phyloP scores from a whole-genome alignment of 2,797 vertebrate species.

The Crax fasciolata region DNA sequence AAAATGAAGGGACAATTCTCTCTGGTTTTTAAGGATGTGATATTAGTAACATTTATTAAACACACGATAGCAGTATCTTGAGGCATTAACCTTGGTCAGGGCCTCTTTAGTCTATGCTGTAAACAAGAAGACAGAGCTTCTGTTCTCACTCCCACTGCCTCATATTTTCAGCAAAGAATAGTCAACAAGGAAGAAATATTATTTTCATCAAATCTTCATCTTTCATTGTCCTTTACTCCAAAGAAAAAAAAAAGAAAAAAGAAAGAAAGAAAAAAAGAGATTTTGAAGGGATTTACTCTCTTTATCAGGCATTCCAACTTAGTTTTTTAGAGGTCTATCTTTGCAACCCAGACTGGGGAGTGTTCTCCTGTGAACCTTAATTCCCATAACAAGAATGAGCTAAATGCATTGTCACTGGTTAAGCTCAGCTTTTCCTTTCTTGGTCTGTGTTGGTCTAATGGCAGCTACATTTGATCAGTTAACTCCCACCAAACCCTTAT shows the following conservation, averaged over 20 bases:
- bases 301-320: neutral
- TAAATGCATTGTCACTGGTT: fast-evolving
- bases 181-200: neutral
- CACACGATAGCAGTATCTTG: neutral
- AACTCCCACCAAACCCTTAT: neutral
- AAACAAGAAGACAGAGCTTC: neutral
- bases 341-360: neutral
- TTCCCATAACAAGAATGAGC: fast-evolving
- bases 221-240: fast-evolving
- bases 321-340: neutral
- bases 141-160: neutral
- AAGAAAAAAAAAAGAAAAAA: neutral
- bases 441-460: too few relatives aligned
- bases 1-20: neutral
- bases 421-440: neutral
- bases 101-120: neutral
- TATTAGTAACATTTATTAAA: slow-evolving; percentile 27
- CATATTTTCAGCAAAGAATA: neutral
- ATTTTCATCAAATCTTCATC: neutral
- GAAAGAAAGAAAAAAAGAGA: neutral
- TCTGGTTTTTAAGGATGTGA: neutral
- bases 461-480: neutral
- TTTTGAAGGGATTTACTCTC: neutral
- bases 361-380: neutral
- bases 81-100: neutral